Evolutionary conservation across 2,888 invertebrate species (phyloP), one percentile per base, ranked within the genome.

Genomic region (Pardosa pseudoannulata): DNA sequence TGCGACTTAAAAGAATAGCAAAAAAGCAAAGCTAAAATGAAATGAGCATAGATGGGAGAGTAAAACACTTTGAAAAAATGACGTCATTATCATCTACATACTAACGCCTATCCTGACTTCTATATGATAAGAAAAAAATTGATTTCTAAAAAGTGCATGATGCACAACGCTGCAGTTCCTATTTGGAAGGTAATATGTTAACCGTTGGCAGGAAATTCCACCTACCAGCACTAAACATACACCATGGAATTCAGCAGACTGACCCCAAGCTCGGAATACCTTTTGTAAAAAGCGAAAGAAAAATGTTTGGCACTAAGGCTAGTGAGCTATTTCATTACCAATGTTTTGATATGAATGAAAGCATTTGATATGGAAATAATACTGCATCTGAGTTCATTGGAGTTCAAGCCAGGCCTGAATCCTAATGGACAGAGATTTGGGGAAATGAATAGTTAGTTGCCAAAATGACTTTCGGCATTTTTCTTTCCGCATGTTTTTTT

Each of bases 41-140:
- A 46, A 7, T 46, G 16, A 2, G 46, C 46, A n/a, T n/a, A 23
- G 56, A 23, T 56, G 23, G 6, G 23, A 56, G 23, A 56, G 11
- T 6, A 56, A 23, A 23, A 23, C 3, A 5, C 3, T 23, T 56
- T 6, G 23, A 23, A 23, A 23, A 23, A 56, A 46, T 46, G 56
- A 41, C 11, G 41, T 39, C 29, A 65, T 75, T 29, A 56, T 41
- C 27, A 71, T 79, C 79, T 80, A 67, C 46, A 23, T 65, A 80
- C 79, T 73, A 80, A 80, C 80, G 80, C 80, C 80, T 80, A 80
- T 80, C 80, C 80, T 80, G 80, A 80, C 32, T 67, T 46, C 39
- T 67, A 72, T 31, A n/a, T 28, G 27, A 29, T 36, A 72, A 72
- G 31, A 72, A 71, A 71, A 72, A 79, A 78, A 31, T 19, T 19